Evolutionary conservation across 2,888 invertebrate species (phyloP).

Genomic region (Parapristionchus giblindavisi): DNA sequence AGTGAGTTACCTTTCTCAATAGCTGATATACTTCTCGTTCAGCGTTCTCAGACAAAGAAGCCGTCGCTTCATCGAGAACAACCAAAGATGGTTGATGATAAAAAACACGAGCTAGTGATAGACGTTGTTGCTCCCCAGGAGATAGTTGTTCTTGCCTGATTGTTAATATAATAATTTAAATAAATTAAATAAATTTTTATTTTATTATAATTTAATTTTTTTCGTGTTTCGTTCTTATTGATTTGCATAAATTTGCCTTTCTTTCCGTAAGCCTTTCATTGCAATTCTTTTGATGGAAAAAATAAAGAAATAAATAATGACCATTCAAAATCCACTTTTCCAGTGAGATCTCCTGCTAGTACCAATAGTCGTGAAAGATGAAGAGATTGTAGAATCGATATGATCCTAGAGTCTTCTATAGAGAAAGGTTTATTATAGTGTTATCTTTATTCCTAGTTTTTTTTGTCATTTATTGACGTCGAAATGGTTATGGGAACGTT

Average conservation of each 20-base stretch:
- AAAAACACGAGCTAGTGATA: slow-evolving; percentile 91
- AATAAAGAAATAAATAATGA: slow-evolving; percentile 52
- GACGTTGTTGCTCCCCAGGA: slow-evolving; percentile 93
- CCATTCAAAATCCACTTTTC: slow-evolving; percentile 73
- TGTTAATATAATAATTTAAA: not conserved
- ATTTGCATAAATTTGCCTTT: too few species aligned
- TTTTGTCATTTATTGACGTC: too few species aligned
- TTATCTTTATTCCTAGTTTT: too few species aligned
- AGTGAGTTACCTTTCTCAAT: not conserved
- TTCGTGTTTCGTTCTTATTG: too few species aligned
- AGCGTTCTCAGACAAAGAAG: slow-evolving; percentile 25
- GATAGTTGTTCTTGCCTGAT: slow-evolving; percentile 69
- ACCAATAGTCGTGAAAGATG: slow-evolving; percentile 65
- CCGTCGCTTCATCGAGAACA: slow-evolving; percentile 91
- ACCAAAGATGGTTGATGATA: slow-evolving; percentile 79
- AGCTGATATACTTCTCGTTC: slow-evolving; percentile 15
- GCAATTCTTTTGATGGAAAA: too few species aligned
- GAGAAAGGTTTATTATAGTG: too few species aligned
- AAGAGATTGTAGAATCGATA: slow-evolving; percentile 49
- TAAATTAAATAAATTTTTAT: not conserved
- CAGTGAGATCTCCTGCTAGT: slow-evolving; percentile 70
- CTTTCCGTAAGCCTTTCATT: too few species aligned
- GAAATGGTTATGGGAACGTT: too few species aligned
- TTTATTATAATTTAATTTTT: too few species aligned
- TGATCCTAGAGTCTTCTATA: slow-evolving; percentile 3